A percentile compares a stretch with the other conserved stretches of the same genome.
phyloP scores from a whole-genome alignment of 2,888 invertebrate genomes.

The Margaritifera margaritifera region DNA sequence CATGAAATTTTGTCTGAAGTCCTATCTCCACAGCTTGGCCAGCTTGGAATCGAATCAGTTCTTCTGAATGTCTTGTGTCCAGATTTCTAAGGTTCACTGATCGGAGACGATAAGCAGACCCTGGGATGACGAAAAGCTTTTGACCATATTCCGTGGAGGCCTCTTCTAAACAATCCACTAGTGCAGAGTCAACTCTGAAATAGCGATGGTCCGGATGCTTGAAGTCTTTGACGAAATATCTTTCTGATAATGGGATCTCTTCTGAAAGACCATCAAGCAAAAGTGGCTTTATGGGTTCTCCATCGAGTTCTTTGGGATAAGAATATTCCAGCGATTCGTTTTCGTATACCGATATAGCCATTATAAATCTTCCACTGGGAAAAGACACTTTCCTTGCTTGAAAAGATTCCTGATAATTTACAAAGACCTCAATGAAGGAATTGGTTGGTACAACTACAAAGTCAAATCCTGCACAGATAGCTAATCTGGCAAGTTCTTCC shows the following conservation, averaged over 20 bases:
- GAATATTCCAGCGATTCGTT: slow-evolving; percentile 2
- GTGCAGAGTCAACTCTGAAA: slow-evolving; percentile 12
- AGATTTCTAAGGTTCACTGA: slow-evolving; percentile 12
- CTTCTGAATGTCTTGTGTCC: slow-evolving; percentile 14
- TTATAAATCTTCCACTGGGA: slow-evolving; percentile 6
- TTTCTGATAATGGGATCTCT: slow-evolving; percentile 8
- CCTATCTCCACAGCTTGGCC: slow-evolving; percentile 14
- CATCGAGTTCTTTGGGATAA: slow-evolving; percentile 5
- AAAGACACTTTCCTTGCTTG: slow-evolving; percentile 2
- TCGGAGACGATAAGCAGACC: slow-evolving; percentile 7
- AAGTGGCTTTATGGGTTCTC: slow-evolving; percentile 5
- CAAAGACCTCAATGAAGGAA: slow-evolving; percentile 10
- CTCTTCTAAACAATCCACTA: slow-evolving; percentile 12
- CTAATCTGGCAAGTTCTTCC: not conserved
- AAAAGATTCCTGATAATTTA: slow-evolving; percentile 6
- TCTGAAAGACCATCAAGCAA: slow-evolving; percentile 8
- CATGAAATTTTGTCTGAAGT: not conserved
- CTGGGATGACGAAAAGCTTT: slow-evolving; percentile 8
- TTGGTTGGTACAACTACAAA: not conserved
- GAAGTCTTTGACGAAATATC: slow-evolving; percentile 9
- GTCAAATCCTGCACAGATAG: slow-evolving; percentile 15
- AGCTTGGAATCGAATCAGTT: slow-evolving; percentile 6
- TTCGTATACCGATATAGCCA: slow-evolving; percentile 3
- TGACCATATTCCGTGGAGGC: slow-evolving; percentile 8
- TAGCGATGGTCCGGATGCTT: slow-evolving; percentile 1